Evolutionary conservation across 2,113 vertebrate genomes (phyloP).

Genomic region (Salvelinus fontinalis): DNA sequence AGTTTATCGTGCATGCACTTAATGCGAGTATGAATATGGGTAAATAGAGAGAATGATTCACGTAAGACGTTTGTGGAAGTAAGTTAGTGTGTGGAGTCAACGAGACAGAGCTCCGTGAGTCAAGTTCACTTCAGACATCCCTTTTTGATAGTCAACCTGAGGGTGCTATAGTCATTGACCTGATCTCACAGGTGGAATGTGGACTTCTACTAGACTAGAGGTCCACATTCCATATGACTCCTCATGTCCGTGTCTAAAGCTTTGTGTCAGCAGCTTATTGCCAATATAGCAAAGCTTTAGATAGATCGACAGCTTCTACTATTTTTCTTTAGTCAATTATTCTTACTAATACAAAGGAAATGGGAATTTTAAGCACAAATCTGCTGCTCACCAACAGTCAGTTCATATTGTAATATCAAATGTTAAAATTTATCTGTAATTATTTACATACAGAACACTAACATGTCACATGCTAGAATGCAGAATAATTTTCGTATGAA

Average conservation of each 20-base stretch:
- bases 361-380: constrained; percentile 98
- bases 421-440: constrained; percentile 92
- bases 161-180: constrained; percentile 52
- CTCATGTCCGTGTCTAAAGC: constrained; percentile 81
- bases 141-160: too few species aligned
- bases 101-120: too few species aligned
- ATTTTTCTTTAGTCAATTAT: constrained; percentile 82
- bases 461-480: constrained; percentile 95
- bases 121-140: too few species aligned
- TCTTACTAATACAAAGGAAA: constrained; percentile 88
- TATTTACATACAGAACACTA: constrained; percentile 91
- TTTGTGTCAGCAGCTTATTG: constrained; percentile 91
- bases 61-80: too few species aligned
- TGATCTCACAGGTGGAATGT: constrained; percentile 74
- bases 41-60: too few species aligned
- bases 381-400: constrained; percentile 91
- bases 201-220: constrained; percentile 63
- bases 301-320: constrained; percentile 86
- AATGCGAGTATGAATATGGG: too few species aligned
- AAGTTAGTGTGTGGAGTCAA: too few species aligned
- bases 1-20: too few species aligned
- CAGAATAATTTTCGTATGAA: constrained; percentile 90
- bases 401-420: constrained; percentile 86
- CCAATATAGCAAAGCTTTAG: constrained; percentile 89
- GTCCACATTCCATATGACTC: constrained; percentile 75